A percentile compares a stretch with the other conserved stretches of the same genome.
Conservation (phyloP, 2,888 invertebrate genomes). For the Hydropsyche betteni region DNA sequence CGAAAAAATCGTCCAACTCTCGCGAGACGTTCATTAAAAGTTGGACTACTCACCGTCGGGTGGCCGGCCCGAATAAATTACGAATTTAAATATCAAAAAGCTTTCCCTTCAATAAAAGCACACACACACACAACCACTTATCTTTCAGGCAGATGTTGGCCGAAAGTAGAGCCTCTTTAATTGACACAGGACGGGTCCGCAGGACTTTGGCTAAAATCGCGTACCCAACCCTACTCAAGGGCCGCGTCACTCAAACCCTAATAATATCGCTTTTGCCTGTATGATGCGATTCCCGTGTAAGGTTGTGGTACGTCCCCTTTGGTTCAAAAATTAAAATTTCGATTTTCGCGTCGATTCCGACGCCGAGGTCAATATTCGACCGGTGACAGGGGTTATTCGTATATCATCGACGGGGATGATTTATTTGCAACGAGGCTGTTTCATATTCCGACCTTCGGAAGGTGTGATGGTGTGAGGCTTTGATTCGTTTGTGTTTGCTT, state of each 20-base stretch:
- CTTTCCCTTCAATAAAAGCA: slow-evolving; percentile 29
- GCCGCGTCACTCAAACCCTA: slow-evolving; percentile 20
- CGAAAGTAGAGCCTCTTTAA: slow-evolving; percentile 2
- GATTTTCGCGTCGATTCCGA: no score
- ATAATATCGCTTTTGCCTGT: background rate
- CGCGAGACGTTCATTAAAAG: slow-evolving; percentile 2
- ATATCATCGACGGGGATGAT: slow-evolving; percentile 10
- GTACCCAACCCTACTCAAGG: slow-evolving; percentile 17
- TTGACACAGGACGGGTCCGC: slow-evolving; percentile 6
- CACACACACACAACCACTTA: background rate
- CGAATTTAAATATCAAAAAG: slow-evolving; percentile 44
- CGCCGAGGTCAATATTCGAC: background rate
- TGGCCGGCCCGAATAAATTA: slow-evolving; percentile 39
- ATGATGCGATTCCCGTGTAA: slow-evolving; percentile 5
- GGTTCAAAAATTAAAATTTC: no score
- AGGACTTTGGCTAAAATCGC: background rate
- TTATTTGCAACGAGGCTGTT: slow-evolving; percentile 1
- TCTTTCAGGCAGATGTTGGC: no score
- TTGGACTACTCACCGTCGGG: background rate
- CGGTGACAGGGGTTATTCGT: slow-evolving; percentile 18
- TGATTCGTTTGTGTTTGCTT: background rate
- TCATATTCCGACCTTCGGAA: background rate
- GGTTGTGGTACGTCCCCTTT: no score
- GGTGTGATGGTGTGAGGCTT: background rate
- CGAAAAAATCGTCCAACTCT: no score